Percentiles rank a stretch among this genome's conserved stretches.
Evolutionary conservation across 2,797 vertebrate species (phyloP).

Genomic region (Ambastaia sidthimunki): DNA sequence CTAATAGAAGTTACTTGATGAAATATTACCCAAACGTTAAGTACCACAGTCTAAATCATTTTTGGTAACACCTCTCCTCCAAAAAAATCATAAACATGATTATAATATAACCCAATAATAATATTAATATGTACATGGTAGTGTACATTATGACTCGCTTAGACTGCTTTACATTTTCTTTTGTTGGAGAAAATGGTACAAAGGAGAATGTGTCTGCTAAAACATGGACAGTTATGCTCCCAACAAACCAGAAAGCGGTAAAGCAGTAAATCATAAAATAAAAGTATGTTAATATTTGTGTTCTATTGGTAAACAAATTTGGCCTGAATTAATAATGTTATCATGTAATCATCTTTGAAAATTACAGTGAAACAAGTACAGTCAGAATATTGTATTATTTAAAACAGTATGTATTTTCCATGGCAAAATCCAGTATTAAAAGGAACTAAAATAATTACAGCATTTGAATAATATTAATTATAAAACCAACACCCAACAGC

Average conservation of each 20-base stretch:
- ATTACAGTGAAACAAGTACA: background rate
- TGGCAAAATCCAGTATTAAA: background rate
- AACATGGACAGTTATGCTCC: background rate
- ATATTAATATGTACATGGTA: constrained; percentile 52
- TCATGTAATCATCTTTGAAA: background rate
- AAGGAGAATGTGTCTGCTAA: background rate
- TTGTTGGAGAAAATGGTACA: background rate
- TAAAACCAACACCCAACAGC: constrained; percentile 36
- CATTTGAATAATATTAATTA: constrained; percentile 22
- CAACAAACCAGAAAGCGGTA: background rate
- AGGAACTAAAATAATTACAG: constrained; percentile 46
- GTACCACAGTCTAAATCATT: constrained; percentile 77
- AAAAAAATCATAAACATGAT: constrained; percentile 70
- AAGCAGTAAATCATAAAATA: constrained; percentile 4
- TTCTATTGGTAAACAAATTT: background rate
- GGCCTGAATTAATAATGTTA: background rate
- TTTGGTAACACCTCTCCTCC: constrained; percentile 62
- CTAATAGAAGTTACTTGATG: constrained; percentile 82
- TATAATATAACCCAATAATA: constrained; percentile 68
- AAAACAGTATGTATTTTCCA: background rate
- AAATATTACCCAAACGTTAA: constrained; percentile 81
- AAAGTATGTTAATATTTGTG: background rate
- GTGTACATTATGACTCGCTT: background rate
- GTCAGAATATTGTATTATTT: background rate
- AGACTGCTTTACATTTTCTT: background rate